Conservation (phyloP, 2,797 vertebrate species). For the Lepilemur septentrionalis region DNA sequence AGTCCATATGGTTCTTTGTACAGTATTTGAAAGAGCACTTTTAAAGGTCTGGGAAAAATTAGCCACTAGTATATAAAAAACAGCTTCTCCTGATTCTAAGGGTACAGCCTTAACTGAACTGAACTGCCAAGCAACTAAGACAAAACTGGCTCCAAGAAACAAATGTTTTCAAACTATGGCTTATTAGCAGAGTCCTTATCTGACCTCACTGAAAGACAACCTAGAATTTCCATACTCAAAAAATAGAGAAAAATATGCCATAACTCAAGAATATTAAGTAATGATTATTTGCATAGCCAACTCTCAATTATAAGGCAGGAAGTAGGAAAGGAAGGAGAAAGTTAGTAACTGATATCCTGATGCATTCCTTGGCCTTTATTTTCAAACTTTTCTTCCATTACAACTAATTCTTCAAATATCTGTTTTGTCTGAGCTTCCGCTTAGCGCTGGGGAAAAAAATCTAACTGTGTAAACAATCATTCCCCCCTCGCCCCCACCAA, state of each 20-base stretch:
- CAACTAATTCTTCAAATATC: background rate
- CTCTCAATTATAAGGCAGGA: background rate
- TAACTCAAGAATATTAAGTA: conserved; percentile 7
- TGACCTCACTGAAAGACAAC: conserved; percentile 23
- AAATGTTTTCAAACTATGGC: conserved; percentile 36
- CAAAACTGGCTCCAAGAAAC: conserved; percentile 11
- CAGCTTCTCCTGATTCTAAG: background rate
- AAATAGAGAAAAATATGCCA: background rate
- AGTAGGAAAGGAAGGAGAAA: background rate
- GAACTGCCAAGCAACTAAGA: conserved; percentile 6
- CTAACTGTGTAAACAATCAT: background rate
- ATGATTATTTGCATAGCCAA: background rate
- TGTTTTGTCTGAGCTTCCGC: background rate
- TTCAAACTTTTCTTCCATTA: background rate
- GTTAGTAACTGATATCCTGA: background rate
- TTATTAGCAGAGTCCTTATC: conserved; percentile 39
- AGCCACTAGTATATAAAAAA: background rate
- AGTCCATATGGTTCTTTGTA: background rate
- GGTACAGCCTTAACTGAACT: background rate
- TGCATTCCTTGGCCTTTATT: background rate
- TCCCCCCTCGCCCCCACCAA: no score
- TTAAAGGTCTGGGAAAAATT: background rate
- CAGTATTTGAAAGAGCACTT: background rate
- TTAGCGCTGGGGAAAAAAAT: background rate
- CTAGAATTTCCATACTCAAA: conserved; percentile 28